These are phyloP conservation scores for Nothocercus nigrocapillus DNA, from an alignment of 2,113 vertebrate genomes.

Conservation along the genomic window DNA sequence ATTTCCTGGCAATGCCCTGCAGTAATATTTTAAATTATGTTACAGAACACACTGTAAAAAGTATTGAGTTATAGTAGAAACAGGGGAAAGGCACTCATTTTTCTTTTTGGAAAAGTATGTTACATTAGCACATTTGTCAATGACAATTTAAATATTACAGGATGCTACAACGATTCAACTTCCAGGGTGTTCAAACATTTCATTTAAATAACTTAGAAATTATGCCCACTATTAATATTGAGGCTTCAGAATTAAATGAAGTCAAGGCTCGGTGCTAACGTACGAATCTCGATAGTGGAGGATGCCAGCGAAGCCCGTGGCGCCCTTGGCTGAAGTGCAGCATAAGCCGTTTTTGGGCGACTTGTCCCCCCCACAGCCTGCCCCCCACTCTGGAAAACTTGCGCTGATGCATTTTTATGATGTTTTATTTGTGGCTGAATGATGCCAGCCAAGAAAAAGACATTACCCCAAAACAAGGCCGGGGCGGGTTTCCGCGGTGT, in stretches of 20 bases:
- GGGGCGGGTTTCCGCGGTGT: constrained; percentile 25
- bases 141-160: background rate
- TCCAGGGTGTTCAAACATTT: background rate
- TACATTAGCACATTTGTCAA: background rate
- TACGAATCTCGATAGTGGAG: background rate
- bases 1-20: constrained; percentile 14
- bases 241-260: background rate
- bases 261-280: background rate
- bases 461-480: background rate
- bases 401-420: constrained; percentile 62
- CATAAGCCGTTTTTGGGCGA: background rate
- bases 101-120: background rate
- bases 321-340: background rate
- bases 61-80: background rate
- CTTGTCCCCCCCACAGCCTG: background rate
- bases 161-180: background rate
- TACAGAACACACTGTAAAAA: background rate
- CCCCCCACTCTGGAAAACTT: constrained; percentile 9
- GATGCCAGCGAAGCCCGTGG: background rate
- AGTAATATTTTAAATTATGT: constrained; percentile 51
- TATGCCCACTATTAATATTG: background rate
- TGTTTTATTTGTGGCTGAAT: constrained; percentile 6
- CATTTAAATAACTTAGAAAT: background rate
- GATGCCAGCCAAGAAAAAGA: constrained; percentile 21
- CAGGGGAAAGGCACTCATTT: background rate